Base-by-base conservation (phyloP, 2,888 invertebrate genomes). In the Hermaeophaga mercurialis region DNA sequence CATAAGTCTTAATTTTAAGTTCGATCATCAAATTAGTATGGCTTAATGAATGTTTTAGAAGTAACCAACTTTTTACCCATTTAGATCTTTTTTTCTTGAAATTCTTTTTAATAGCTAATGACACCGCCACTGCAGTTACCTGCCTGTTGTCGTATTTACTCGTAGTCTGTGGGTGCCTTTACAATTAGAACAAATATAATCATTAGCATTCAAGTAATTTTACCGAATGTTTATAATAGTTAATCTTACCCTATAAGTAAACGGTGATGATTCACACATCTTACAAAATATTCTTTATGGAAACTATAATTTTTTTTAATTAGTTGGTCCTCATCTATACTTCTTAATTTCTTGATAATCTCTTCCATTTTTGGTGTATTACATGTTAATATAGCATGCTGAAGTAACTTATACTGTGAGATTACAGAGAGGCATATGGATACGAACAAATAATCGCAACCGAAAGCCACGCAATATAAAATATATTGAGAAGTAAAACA, bases 361-460 rank as follows among this genome's bases (percentile, higher is more conserved):
- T 6, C 14, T 1, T 34, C 12, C 38, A 48, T 48, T 7, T 26
- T 9, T 6, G 36, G 24, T 11, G 48, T 48, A 17, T 48, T 15
- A 26, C 36, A 48, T 11, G 9, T 14, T 7, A 48, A 15, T 9
- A 48, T 12, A 24, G 24, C 36, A 26, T 48, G 19, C 7, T 48
- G 48, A 4, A 48, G n/a, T 11, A 48, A 2, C n/a, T 48, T 48
- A 11, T 48, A 48, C 26, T 48, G 48, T n/a, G n/a, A n/a, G 11
- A 38, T 48, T 11, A 48, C 36, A 15, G 17, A 48, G 1, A 38
- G 17, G 5, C 36, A 26, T 5, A 48, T 14, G 6, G 38, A 11
- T 8, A 48, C 4, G 26, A 38, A 48, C 4, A 18, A 24, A 33
- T 3, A 26, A 48, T 48, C 48, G n/a, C 48, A 48, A 0, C 48